Evolutionary conservation across 2,888 invertebrate genomes (phyloP).

Genomic region (Cheilosia vulpina): DNA sequence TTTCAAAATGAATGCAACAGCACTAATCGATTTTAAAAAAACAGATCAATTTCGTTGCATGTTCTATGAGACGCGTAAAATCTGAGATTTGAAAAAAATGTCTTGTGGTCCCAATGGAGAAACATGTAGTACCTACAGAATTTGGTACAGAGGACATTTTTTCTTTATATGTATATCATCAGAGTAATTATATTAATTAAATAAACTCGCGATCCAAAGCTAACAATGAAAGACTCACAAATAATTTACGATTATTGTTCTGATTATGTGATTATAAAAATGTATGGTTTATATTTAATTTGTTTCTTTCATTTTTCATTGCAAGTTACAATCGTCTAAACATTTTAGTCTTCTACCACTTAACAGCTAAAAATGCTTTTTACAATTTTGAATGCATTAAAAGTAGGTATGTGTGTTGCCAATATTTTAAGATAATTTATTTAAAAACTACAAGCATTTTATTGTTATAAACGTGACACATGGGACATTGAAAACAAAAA

Average conservation of each 20-base stretch:
- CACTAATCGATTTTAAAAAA: no score
- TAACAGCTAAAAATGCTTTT: constrained; percentile 50
- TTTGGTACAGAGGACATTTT: no score
- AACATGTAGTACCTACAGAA: no score
- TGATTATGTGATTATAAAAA: constrained; percentile 59
- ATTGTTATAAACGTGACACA: constrained; percentile 28
- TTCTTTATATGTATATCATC: no score
- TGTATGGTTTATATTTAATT: constrained; percentile 57
- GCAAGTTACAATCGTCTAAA: constrained; percentile 64
- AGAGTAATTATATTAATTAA: no score
- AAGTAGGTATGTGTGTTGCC: not conserved
- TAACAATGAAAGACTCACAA: no score
- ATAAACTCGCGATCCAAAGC: no score
- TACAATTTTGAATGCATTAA: constrained; percentile 42
- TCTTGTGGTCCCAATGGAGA: no score
- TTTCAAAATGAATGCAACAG: no score
- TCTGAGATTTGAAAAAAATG: no score
- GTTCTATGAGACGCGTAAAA: no score
- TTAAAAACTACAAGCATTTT: constrained; percentile 16
- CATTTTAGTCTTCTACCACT: constrained; percentile 52
- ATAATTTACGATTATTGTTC: not conserved
- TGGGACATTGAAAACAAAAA: not conserved
- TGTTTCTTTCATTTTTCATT: constrained; percentile 53
- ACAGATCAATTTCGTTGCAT: no score
- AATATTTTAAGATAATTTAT: constrained; percentile 8